A percentile compares a stretch with the other conserved stretches of the same genome.
Conservation (phyloP, 2,797 vertebrate species). For the Neomorphus geoffroyi region DNA sequence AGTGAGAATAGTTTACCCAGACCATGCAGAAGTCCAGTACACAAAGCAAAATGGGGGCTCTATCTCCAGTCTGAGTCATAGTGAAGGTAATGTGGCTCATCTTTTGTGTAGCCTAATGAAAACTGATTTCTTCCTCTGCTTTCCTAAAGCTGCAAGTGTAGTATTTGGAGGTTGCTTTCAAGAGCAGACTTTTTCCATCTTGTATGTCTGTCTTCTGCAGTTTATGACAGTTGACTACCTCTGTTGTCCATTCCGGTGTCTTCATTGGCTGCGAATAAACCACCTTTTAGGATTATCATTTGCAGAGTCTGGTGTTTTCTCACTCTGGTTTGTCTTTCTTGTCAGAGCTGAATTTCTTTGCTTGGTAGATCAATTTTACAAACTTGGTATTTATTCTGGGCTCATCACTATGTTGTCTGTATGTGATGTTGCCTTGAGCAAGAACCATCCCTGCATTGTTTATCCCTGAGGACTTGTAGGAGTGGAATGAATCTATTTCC, state of each 20-base stretch:
- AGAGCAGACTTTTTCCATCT: not conserved
- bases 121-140: slow-evolving; percentile 12
- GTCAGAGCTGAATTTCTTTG: slow-evolving; percentile 51
- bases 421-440: slow-evolving; percentile 56
- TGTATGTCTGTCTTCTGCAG: slow-evolving; percentile 12
- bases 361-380: slow-evolving; percentile 62
- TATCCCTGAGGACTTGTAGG: slow-evolving; percentile 47
- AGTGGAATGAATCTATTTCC: slow-evolving; percentile 38
- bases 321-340: slow-evolving; percentile 7
- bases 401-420: slow-evolving; percentile 52
- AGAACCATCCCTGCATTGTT: slow-evolving; percentile 53
- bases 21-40: not conserved
- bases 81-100: slow-evolving; percentile 19
- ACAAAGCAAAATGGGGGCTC: not conserved
- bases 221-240: not conserved
- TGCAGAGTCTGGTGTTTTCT: not conserved
- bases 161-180: slow-evolving; percentile 57
- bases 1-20: not conserved
- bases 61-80: slow-evolving; percentile 3
- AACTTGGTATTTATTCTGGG: slow-evolving; percentile 60
- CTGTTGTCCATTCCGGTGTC: not conserved
- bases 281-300: not conserved
- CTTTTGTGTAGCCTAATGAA: slow-evolving; percentile 14
- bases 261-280: not conserved
- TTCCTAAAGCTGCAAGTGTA: not conserved